A percentile compares a stretch with the other conserved stretches of the same genome.
phyloP scores from a whole-genome alignment of 2,888 invertebrate genomes.

The Hypomecis atomaria region DNA sequence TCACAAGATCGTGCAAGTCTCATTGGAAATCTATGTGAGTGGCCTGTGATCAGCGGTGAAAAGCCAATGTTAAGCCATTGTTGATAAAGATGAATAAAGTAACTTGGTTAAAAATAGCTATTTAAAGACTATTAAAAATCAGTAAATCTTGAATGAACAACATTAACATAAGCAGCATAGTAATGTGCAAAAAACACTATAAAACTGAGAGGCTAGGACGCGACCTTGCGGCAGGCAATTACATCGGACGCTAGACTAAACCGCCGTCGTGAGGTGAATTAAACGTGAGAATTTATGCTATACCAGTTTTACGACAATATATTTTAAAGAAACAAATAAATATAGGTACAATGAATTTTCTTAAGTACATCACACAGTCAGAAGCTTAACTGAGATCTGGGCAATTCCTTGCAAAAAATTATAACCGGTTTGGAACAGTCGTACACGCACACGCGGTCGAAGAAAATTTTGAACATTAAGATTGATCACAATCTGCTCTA shows the following conservation, averaged over 20 bases:
- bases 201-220: slow-evolving; percentile 26
- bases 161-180: slow-evolving; percentile 9
- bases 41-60: too few species aligned
- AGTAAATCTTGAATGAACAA: slow-evolving; percentile 1
- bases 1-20: too few species aligned
- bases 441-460: too few species aligned
- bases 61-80: too few species aligned
- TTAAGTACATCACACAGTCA: not conserved
- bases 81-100: not conserved
- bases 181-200: slow-evolving; percentile 26
- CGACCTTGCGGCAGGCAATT: slow-evolving; percentile 43
- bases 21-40: too few species aligned
- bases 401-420: too few species aligned
- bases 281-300: slow-evolving; percentile 42
- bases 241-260: slow-evolving; percentile 39
- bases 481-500: too few species aligned
- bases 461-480: too few species aligned
- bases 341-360: not conserved
- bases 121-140: not conserved
- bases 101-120: not conserved
- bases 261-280: slow-evolving; percentile 42
- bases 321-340: too few species aligned
- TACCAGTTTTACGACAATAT: slow-evolving; percentile 36
- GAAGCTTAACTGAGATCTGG: not conserved
- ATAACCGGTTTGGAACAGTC: too few species aligned